A percentile compares a stretch with the other conserved stretches of the same genome.
Evolutionary conservation across 2,888 invertebrate genomes (phyloP).

Genomic region (Spatulosminthurus flaviceps): DNA sequence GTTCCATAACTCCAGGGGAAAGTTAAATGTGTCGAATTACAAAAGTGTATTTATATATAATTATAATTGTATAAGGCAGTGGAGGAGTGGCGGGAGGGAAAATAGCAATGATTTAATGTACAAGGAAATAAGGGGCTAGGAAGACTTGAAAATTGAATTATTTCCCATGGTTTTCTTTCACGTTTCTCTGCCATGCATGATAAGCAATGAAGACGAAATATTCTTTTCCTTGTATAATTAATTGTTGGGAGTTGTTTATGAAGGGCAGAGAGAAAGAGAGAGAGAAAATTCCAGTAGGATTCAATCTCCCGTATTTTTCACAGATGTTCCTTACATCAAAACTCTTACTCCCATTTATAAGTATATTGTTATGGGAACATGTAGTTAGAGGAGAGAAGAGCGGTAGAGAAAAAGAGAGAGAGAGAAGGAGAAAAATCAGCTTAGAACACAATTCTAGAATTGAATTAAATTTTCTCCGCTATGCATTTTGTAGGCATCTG

Average conservation of each 20-base stretch:
- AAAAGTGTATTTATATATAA: too few species aligned
- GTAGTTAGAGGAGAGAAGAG: not conserved
- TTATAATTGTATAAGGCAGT: too few species aligned
- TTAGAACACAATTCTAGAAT: conserved; percentile 14
- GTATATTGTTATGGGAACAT: conserved; percentile 9
- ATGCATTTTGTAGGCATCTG: conserved; percentile 32
- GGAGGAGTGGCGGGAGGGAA: too few species aligned
- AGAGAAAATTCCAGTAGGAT: conserved; percentile 13
- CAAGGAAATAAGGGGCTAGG: not conserved
- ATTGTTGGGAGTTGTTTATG: not conserved
- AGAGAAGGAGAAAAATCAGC: conserved; percentile 35
- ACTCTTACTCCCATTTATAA: not conserved
- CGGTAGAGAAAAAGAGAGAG: not conserved
- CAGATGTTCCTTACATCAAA: not conserved
- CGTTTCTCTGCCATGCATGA: not conserved
- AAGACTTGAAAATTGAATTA: not conserved
- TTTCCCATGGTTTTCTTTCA: conserved; percentile 9
- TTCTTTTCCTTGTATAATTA: conserved; percentile 14
- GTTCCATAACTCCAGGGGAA: too few species aligned
- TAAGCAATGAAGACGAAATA: conserved; percentile 9
- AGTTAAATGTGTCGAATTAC: too few species aligned
- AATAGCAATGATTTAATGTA: too few species aligned
- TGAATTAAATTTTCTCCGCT: conserved; percentile 18
- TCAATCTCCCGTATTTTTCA: not conserved
- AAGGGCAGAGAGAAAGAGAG: too few species aligned